A percentile compares a stretch with the other conserved stretches of the same genome.
Conservation (phyloP, 2,113 vertebrate species). For the Gymnogyps californianus region DNA sequence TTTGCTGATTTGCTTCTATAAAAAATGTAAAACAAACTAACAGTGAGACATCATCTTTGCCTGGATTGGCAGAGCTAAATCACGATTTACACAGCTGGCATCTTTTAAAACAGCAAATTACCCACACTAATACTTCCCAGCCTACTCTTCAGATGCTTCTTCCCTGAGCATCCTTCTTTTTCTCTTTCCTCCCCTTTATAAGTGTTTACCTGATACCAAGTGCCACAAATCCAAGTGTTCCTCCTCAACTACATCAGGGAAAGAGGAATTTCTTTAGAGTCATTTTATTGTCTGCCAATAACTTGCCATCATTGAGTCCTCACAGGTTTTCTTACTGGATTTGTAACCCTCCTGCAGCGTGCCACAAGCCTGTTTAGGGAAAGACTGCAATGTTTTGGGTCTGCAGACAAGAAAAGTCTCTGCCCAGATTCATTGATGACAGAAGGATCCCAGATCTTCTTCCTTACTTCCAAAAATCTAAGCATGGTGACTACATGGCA, state of each 20-base stretch:
- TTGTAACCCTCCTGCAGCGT: background rate
- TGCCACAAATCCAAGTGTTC: background rate
- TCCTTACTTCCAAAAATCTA: background rate
- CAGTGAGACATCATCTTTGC: background rate
- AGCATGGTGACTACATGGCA: background rate
- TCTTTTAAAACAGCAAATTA: background rate
- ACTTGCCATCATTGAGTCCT: background rate
- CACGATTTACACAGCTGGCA: constrained; percentile 6
- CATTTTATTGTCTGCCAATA: background rate
- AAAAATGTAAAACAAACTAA: constrained; percentile 10
- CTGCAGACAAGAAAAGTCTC: background rate
- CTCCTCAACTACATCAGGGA: background rate
- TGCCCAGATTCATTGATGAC: background rate
- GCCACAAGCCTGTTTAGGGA: background rate
- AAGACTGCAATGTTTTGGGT: background rate
- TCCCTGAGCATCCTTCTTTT: background rate
- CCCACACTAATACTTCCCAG: background rate
- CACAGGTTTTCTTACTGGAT: background rate
- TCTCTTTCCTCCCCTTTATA: background rate
- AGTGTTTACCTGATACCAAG: background rate
- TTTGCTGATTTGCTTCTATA: background rate
- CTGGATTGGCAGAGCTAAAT: constrained; percentile 18
- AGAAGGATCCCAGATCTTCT: background rate
- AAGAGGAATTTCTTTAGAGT: background rate
- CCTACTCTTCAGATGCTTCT: background rate